These are phyloP conservation scores for Acanthurus tractus DNA, from an alignment of 2,797 vertebrate species.

Conservation along the genomic window DNA sequence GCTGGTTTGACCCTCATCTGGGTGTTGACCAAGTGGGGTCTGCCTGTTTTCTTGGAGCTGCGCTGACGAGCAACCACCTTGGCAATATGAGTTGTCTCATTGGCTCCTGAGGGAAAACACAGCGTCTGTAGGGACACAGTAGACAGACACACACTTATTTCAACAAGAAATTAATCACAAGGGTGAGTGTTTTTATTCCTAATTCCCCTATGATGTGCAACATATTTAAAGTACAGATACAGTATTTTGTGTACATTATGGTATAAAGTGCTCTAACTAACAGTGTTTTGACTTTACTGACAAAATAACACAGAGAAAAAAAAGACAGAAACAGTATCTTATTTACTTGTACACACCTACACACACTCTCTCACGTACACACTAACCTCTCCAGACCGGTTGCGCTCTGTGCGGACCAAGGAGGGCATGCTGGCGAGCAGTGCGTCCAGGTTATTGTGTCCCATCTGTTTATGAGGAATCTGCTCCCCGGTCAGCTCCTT, in stretches of 20 bases:
- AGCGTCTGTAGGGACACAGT: conserved; percentile 67
- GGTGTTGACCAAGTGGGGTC: conserved; percentile 91
- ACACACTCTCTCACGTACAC: not conserved
- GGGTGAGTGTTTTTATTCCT: not conserved
- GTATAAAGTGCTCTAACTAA: not conserved
- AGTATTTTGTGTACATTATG: not conserved
- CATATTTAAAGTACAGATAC: not conserved
- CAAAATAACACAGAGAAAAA: not conserved
- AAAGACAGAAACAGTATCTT: not conserved
- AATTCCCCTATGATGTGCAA: not conserved
- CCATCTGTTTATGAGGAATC: conserved; percentile 92
- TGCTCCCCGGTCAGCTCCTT: conserved; percentile 91
- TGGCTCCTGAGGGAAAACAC: conserved; percentile 88
- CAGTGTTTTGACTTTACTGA: not conserved
- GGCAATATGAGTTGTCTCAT: conserved; percentile 86
- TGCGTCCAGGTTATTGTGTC: conserved; percentile 88
- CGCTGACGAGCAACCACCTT: conserved; percentile 93
- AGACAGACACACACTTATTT: not conserved
- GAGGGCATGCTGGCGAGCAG: conserved; percentile 90
- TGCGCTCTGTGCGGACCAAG: conserved; percentile 88
- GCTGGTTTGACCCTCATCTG: conserved; percentile 93
- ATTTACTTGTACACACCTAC: not conserved
- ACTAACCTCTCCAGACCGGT: conserved; percentile 90
- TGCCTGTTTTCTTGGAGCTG: conserved; percentile 90
- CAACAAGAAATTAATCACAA: conserved; percentile 8